These are phyloP conservation scores for Dendrocincla fuliginosa DNA, from an alignment of 2,797 vertebrate species.

Conservation along the genomic window DNA sequence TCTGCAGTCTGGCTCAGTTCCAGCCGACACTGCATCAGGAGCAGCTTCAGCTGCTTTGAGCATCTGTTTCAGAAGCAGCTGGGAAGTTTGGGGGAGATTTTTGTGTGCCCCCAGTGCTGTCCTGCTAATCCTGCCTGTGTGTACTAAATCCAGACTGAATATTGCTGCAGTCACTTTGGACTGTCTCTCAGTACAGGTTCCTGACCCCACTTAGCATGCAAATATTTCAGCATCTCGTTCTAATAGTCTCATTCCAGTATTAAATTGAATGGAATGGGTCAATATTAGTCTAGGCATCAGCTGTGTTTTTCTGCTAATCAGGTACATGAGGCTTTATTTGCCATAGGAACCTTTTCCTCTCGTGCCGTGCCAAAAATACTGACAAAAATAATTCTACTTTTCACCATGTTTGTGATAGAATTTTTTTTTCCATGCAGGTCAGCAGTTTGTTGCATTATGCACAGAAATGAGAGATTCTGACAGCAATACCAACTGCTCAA, in stretches of 20 bases:
- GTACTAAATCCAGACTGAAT: not conserved
- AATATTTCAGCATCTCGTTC: conserved; percentile 1
- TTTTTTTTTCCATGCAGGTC: not conserved
- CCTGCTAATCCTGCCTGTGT: not conserved
- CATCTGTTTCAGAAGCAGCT: not conserved
- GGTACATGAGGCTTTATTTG: conserved; percentile 10
- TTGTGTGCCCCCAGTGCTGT: not conserved
- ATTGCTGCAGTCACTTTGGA: not conserved
- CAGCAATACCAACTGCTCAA: not conserved
- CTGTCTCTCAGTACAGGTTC: not conserved
- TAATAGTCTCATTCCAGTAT: not conserved
- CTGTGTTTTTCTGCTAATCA: not conserved
- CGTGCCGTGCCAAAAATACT: not conserved
- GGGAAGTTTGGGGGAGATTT: not conserved
- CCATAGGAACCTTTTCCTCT: not conserved
- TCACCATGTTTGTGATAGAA: not conserved
- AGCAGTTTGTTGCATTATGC: not conserved
- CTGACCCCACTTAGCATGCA: conserved; percentile 20
- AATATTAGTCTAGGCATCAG: conserved; percentile 15
- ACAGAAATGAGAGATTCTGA: not conserved
- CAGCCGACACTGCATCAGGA: not conserved
- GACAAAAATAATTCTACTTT: not conserved
- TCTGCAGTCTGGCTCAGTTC: conserved; percentile 46
- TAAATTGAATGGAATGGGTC: not conserved
- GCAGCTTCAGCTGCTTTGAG: not conserved